phyloP scores from a whole-genome alignment of 2,797 vertebrate species.

The Pangasius djambal region DNA sequence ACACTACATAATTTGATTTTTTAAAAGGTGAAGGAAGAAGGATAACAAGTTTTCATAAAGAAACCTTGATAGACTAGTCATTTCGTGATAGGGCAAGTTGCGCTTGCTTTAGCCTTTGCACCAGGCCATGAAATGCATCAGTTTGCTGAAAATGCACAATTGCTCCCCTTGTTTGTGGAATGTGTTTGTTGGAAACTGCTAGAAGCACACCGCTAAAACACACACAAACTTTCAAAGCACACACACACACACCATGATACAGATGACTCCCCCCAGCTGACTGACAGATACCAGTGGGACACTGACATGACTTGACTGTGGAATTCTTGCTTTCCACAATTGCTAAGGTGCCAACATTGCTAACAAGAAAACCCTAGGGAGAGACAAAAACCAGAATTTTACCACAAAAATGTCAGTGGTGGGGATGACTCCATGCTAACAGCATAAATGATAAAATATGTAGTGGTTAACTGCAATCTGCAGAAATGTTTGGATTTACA shows the following conservation, averaged over 20 bases:
- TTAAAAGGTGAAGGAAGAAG: background rate
- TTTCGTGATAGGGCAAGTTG: background rate
- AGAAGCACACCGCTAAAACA: conserved; percentile 46
- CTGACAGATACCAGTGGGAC: conserved; percentile 75
- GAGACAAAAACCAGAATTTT: background rate
- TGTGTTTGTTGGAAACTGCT: conserved; percentile 68
- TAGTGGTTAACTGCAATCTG: background rate
- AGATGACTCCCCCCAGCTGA: conserved; percentile 62
- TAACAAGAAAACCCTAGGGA: background rate
- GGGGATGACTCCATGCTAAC: background rate
- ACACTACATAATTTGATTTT: background rate
- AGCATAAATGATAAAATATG: background rate
- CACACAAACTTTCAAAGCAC: conserved; percentile 45
- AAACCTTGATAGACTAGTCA: background rate
- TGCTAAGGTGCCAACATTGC: background rate
- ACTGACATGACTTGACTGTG: conserved; percentile 80
- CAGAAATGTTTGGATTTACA: background rate
- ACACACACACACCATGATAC: conserved; percentile 49
- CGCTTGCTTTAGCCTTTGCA: background rate
- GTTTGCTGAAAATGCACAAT: conserved; percentile 66
- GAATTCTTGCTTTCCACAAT: conserved; percentile 80
- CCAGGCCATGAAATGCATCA: conserved; percentile 61
- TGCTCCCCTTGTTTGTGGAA: conserved; percentile 64
- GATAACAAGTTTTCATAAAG: background rate
- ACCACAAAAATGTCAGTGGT: background rate